Percentiles rank a stretch among this genome's conserved stretches.
Conservation (phyloP, 37 sponge, comb jelly and placozoan genomes). For the Haliclona indistincta region DNA sequence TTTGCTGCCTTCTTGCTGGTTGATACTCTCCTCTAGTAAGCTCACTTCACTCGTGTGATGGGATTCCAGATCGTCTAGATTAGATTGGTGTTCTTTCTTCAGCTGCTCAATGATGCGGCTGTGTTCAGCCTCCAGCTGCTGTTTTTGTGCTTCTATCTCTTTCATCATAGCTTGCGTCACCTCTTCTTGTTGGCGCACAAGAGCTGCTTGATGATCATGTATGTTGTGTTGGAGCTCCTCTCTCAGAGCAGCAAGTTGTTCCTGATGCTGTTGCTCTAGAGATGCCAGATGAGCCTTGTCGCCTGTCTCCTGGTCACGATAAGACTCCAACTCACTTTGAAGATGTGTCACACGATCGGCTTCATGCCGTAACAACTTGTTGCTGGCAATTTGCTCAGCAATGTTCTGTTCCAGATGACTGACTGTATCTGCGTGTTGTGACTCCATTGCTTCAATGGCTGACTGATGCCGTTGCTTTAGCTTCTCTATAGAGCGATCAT, state of each 20-base stretch:
- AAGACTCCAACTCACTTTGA: too few relatives aligned
- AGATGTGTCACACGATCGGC: too few relatives aligned
- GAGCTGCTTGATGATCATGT: too few relatives aligned
- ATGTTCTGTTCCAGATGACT: background rate
- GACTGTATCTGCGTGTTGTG: background rate
- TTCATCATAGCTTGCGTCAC: background rate
- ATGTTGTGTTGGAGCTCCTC: too few relatives aligned
- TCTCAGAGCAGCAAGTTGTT: background rate
- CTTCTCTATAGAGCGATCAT: background rate
- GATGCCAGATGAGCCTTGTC: slow-evolving; percentile 6
- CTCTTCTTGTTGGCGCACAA: too few relatives aligned
- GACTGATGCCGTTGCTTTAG: background rate
- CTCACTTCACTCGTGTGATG: slow-evolving; percentile 25
- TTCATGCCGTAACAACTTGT: too few relatives aligned
- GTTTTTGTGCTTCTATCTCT: background rate
- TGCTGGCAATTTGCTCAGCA: too few relatives aligned
- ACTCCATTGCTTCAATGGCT: too few relatives aligned
- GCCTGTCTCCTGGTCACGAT: too few relatives aligned
- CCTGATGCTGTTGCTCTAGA: background rate
- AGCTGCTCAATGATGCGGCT: background rate
- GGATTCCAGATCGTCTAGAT: slow-evolving; percentile 21
- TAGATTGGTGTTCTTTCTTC: slow-evolving; percentile 12
- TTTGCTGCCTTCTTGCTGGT: slow-evolving; percentile 12
- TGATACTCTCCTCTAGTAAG: slow-evolving; percentile 36
- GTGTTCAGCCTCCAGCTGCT: slow-evolving; percentile 11